Evolutionary conservation across 2,888 invertebrate species (phyloP).

Genomic region (Leptothorax acervorum): DNA sequence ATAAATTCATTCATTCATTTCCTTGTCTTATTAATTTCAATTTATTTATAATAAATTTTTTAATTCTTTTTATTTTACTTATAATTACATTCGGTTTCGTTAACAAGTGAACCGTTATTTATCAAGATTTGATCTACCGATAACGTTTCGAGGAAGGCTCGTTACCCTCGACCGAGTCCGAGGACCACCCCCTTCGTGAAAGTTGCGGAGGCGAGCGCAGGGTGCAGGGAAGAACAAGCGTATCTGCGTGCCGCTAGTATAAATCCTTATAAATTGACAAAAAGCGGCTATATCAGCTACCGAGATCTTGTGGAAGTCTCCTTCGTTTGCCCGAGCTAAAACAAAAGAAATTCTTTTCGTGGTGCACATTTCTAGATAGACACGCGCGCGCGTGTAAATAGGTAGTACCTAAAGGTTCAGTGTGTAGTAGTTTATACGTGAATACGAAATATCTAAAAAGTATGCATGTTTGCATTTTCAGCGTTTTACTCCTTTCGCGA

Average conservation of each 20-base stretch:
- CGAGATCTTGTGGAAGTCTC: constrained; percentile 72
- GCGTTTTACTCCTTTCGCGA: neutral
- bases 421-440: neutral
- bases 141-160: constrained; percentile 38
- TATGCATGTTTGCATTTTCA: constrained; percentile 1
- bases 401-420: neutral
- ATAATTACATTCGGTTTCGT: constrained; percentile 29
- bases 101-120: constrained; percentile 35
- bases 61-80: neutral
- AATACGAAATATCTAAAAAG: constrained; percentile 4
- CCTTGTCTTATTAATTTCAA: neutral
- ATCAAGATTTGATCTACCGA: constrained; percentile 42
- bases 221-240: constrained; percentile 60
- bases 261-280: constrained; percentile 85
- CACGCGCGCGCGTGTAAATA: constrained; percentile 46
- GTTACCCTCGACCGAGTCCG: constrained; percentile 42
- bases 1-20: neutral
- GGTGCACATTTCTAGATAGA: constrained; percentile 62
- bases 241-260: constrained; percentile 78
- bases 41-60: neutral
- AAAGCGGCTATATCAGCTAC: constrained; percentile 81
- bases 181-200: constrained; percentile 71
- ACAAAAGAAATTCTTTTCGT: constrained; percentile 78
- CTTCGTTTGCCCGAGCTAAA: constrained; percentile 74
- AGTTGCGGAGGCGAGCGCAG: constrained; percentile 49